phyloP scores from a whole-genome alignment of 2,113 vertebrate genomes.

The Sapajus apella region DNA sequence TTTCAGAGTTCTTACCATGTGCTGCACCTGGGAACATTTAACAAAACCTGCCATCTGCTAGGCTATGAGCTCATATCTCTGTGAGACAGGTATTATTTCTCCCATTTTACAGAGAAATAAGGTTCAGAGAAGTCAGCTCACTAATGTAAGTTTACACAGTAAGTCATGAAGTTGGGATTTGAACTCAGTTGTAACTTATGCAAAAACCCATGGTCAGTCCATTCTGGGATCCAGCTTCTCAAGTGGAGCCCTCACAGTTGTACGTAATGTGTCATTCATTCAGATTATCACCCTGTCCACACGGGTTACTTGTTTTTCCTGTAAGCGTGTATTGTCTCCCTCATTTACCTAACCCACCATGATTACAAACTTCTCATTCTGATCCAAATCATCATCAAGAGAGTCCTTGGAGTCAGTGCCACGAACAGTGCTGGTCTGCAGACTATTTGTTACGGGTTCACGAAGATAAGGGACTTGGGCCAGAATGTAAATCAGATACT shows the following conservation, averaged over 20 bases:
- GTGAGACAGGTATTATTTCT: background rate
- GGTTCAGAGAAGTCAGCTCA: background rate
- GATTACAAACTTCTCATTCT: background rate
- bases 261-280: background rate
- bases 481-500: background rate
- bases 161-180: background rate
- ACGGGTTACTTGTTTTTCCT: background rate
- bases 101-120: background rate
- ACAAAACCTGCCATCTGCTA: background rate
- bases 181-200: background rate
- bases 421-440: fast-evolving
- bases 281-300: fast-evolving
- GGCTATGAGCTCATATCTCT: background rate
- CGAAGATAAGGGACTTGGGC: background rate
- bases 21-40: background rate
- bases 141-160: background rate
- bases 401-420: too few relatives aligned
- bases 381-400: background rate
- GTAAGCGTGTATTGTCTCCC: background rate
- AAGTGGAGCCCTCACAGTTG: background rate
- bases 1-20: background rate
- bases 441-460: background rate
- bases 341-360: background rate
- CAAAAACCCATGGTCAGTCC: background rate
- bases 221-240: background rate